phyloP scores from a whole-genome alignment of 2,888 invertebrate genomes.

The Graphium colonna region DNA sequence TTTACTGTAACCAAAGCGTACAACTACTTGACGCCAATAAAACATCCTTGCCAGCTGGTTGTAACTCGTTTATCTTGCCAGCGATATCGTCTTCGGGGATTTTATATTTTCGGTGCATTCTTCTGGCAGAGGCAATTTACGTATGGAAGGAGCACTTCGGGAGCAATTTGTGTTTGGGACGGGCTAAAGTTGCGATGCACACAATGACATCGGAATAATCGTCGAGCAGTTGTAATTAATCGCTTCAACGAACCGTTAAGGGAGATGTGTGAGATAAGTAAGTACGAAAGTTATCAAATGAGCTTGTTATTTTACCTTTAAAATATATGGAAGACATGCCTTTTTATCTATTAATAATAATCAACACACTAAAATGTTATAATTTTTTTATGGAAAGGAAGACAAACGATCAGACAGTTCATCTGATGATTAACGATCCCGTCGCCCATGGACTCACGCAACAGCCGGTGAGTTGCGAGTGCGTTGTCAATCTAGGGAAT shows the following conservation, averaged over 20 bases:
- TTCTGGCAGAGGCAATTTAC: conserved; percentile 17
- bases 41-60: conserved; percentile 7
- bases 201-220: neutral
- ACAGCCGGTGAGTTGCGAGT: too few species aligned
- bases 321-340: too few species aligned
- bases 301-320: too few species aligned
- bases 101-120: conserved; percentile 20
- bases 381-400: too few species aligned
- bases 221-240: neutral
- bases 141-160: conserved; percentile 18
- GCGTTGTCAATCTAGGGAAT: too few species aligned
- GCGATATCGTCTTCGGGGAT: conserved; percentile 17
- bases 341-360: too few species aligned
- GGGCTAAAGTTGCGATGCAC: conserved; percentile 4
- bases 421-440: too few species aligned
- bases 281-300: too few species aligned
- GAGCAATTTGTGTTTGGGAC: conserved; percentile 14
- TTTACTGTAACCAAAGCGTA: neutral
- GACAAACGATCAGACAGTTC: too few species aligned
- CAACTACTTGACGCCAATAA: conserved; percentile 6
- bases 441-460: too few species aligned
- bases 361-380: too few species aligned
- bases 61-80: conserved; percentile 20
- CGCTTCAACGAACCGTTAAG: neutral
- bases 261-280: too few species aligned